These are phyloP conservation scores for Nyctibius grandis DNA, from an alignment of 2,797 vertebrate genomes.

Conservation along the genomic window DNA sequence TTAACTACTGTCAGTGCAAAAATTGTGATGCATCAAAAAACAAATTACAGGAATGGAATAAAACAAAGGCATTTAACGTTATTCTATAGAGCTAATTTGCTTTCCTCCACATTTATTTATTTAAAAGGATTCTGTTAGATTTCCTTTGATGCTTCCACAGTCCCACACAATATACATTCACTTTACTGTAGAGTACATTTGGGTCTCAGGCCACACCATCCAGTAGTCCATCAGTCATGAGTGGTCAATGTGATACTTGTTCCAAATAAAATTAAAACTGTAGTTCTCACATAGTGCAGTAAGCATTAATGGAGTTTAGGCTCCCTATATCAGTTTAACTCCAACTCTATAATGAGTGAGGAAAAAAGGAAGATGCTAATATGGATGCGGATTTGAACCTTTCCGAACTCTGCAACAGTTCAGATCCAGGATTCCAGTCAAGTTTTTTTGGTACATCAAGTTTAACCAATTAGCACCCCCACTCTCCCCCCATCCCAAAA, in stretches of 20 bases:
- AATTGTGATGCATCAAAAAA: neutral
- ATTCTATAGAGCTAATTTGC: neutral
- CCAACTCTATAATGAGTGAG: neutral
- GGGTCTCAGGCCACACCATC: neutral
- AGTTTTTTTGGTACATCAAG: neutral
- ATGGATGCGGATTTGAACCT: neutral
- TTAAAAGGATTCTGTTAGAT: neutral
- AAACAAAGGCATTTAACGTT: neutral
- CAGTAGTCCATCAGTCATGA: neutral
- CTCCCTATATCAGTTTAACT: neutral
- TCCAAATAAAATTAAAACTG: neutral
- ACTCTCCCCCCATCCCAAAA: too few relatives aligned
- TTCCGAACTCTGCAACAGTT: neutral
- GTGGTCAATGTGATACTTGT: neutral
- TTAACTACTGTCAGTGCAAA: neutral
- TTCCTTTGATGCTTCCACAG: neutral
- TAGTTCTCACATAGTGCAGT: neutral
- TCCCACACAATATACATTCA: neutral
- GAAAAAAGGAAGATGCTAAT: neutral
- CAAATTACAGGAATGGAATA: neutral
- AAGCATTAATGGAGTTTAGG: neutral
- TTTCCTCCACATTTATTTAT: neutral
- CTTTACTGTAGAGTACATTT: neutral
- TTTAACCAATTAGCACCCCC: neutral
- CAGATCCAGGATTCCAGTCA: neutral